These are phyloP conservation scores for Meleagris gallopavo DNA, from an alignment of 2,113 vertebrate species.

Conservation along the genomic window DNA sequence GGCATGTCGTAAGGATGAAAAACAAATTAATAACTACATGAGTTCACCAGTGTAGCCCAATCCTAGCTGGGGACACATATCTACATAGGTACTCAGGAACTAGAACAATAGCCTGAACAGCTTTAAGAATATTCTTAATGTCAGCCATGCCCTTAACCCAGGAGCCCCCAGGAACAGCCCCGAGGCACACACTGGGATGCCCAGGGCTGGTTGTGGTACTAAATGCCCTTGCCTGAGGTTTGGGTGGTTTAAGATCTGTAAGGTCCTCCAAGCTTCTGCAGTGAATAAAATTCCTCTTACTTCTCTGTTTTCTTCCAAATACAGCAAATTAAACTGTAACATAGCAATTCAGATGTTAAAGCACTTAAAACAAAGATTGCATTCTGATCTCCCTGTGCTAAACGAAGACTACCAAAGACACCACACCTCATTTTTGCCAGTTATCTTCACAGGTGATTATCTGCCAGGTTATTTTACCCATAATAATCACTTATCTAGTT, in stretches of 20 bases:
- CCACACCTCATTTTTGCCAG: background rate
- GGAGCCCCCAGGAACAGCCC: background rate
- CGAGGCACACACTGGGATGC: too few species aligned
- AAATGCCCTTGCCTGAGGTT: background rate
- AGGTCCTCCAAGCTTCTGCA: background rate
- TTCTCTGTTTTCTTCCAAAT: background rate
- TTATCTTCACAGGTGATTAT: background rate
- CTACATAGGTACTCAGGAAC: background rate
- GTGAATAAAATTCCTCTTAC: background rate
- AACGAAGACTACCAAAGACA: background rate
- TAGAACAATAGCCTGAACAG: background rate
- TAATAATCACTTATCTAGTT: background rate
- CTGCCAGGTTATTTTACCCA: background rate
- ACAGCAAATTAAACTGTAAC: background rate
- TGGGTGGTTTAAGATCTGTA: background rate
- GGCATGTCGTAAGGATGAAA: background rate
- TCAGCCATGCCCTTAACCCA: background rate
- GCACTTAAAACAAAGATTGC: background rate
- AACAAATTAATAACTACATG: background rate
- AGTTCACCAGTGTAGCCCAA: background rate
- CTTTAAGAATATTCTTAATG: background rate
- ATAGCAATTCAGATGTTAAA: background rate
- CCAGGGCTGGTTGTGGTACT: background rate
- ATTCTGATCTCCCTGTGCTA: background rate
- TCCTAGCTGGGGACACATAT: background rate